Evolutionary conservation across 2,113 vertebrate species (phyloP).

Genomic region (Athene cunicularia): DNA sequence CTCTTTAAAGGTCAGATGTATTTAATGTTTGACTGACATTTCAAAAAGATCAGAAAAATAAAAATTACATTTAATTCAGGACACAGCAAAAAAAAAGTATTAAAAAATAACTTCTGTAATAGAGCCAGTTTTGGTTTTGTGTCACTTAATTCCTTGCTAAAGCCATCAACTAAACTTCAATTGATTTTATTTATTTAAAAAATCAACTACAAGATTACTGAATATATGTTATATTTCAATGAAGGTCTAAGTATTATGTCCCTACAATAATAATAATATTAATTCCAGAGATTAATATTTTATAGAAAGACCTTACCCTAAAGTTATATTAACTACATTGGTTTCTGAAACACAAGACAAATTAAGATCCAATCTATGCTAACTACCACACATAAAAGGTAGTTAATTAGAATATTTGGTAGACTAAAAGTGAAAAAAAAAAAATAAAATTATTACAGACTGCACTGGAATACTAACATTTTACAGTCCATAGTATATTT

Average conservation of each 20-base stretch:
- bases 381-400: not conserved
- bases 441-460: not conserved
- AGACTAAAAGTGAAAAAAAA: not conserved
- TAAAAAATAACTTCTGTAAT: not conserved
- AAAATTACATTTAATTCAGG: not conserved
- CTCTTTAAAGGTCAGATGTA: not conserved
- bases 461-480: constrained; percentile 14
- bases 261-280: not conserved
- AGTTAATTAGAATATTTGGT: constrained; percentile 27
- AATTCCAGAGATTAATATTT: constrained; percentile 17
- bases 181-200: not conserved
- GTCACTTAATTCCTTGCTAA: not conserved
- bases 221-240: not conserved
- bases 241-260: not conserved
- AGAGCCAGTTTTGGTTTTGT: not conserved
- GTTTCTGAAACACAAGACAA: constrained; percentile 32
- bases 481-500: not conserved
- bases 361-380: constrained; percentile 22
- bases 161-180: not conserved
- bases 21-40: not conserved
- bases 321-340: not conserved
- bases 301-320: not conserved
- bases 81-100: not conserved
- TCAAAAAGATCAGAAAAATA: not conserved
- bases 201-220: not conserved